Evolutionary conservation across 1,140 invertebrate species (phyloP), one percentile per base, ranked within the genome.

Genomic region (Eulimnadia texana): DNA sequence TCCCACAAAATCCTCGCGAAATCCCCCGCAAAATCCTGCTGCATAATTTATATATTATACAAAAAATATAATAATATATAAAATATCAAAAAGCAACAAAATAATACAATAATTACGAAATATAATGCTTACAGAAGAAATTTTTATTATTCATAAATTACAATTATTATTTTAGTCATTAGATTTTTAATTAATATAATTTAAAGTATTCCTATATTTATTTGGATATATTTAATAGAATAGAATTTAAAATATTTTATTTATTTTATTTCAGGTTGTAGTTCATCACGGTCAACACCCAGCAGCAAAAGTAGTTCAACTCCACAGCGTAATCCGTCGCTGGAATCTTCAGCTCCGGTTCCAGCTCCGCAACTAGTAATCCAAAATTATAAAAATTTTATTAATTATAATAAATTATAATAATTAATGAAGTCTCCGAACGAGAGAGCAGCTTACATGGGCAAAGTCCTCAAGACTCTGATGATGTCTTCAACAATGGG

Each of bases 401-500:
- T 9, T 16, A 16, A 9, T 6, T 9, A 42, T 9, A 42, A 9
- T 16, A 42, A 9, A 9, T 9, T 42, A 42, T 42, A 9, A 42
- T 9, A 42, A 42, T 42, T 42, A 42, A 42, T 9, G 33, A 42
- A 57, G 55, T 57, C 55, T 16, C 55, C 55, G 0, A 57, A 33
- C 1, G 55, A 57, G 28, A 9, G 55, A 11, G 55, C 55, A 27
- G 33, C 33, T 27, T 29, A 29, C 20, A 27, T 57, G 63, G 84
- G 84, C 51, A 80, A 81, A 77, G 81, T 86, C 10, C 70, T 88
- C 22, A 74, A 84, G 57, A 85, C 82, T 2, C 71, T 86, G 51
- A 76, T 89, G 54, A 70, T 86, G 54, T 77, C 79, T 64, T 78
- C 82, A 66, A 74, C 70, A 29, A 78, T 83, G 57, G 77, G 79